These are phyloP conservation scores for Saxidomus purpurata DNA, from an alignment of 1,140 invertebrate species.

Conservation along the genomic window DNA sequence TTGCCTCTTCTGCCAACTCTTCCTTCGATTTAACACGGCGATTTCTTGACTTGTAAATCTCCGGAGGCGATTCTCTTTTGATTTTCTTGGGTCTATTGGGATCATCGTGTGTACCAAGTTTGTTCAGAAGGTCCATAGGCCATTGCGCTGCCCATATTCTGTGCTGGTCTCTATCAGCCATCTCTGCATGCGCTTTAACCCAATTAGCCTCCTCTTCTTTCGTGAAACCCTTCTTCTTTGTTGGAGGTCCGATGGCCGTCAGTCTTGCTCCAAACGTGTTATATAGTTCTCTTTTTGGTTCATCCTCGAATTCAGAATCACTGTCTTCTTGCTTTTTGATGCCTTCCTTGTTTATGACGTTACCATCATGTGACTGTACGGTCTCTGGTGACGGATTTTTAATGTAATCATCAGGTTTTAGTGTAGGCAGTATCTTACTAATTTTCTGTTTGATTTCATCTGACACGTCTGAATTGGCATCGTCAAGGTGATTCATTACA, in stretches of 20 bases:
- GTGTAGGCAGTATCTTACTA: neutral
- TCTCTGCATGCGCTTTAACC: neutral
- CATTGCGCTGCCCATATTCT: neutral
- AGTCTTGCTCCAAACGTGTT: neutral
- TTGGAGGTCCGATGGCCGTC: conserved; percentile 16
- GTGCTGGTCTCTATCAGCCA: conserved; percentile 10
- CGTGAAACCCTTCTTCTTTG: neutral
- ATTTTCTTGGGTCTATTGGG: conserved; percentile 33
- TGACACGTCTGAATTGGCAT: neutral
- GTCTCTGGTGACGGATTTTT: neutral
- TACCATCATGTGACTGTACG: neutral
- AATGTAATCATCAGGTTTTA: neutral
- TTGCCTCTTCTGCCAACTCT: neutral
- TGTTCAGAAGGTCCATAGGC: neutral
- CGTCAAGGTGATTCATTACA: conserved; percentile 33
- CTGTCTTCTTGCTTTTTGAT: neutral
- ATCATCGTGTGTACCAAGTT: neutral
- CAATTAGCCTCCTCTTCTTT: neutral
- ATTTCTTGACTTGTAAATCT: neutral
- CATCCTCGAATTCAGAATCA: conserved; percentile 29
- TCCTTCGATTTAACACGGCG: neutral
- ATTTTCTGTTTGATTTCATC: neutral
- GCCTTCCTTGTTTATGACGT: neutral
- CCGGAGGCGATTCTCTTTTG: neutral
- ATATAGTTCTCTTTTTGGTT: neutral